Evolutionary conservation across 2,888 invertebrate species (phyloP), one percentile per base, ranked within the genome.

Genomic region (Protophormia terraenovae): DNA sequence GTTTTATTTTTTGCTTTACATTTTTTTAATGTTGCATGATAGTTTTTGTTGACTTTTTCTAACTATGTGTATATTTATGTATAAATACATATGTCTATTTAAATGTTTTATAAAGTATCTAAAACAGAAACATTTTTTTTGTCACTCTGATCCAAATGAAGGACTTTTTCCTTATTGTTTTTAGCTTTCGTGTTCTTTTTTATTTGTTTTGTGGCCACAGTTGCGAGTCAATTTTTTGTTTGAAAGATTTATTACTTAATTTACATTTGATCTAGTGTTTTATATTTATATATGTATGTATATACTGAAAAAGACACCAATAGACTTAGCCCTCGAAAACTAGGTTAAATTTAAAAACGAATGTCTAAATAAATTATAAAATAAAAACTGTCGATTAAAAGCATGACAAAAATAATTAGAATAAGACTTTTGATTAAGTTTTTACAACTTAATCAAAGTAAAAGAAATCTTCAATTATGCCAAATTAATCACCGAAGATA

Each of bases 21-120:
- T 29, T 16, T 64, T 4, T 45, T 41, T 12, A 71, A 41, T 27
- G 38, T 72, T 41, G 72, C 58, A 45, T 41, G 72, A 55, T 72
- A 58, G 16, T 72, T 58, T 38, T 35, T 53, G 14, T 53, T 14
- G 10, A 4, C 5, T 53, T 55, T 41, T 22, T n/a, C n/a, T n/a
- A n/a, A n/a, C n/a, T 16, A 55, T 41, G 12, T 19, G 19, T 12
- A 19, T 16, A 45, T 12, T 22, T 24, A 7, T 16, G 35, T 10
- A 10, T 38, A 53, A 19, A 8, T 75, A 12, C n/a, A 27, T 62
- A 27, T 50, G 38, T 53, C 50, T 35, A 16, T 19, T 19, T 19
- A 3, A 24, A 24, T 55, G 4, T 60, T 1, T 16, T 32, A 60
- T 60, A 12, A 2, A 22, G 24, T 8, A 1, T 64, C 2, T 64